Evolutionary conservation across 2,113 vertebrate species (phyloP).

Genomic region (Mustela lutreola): DNA sequence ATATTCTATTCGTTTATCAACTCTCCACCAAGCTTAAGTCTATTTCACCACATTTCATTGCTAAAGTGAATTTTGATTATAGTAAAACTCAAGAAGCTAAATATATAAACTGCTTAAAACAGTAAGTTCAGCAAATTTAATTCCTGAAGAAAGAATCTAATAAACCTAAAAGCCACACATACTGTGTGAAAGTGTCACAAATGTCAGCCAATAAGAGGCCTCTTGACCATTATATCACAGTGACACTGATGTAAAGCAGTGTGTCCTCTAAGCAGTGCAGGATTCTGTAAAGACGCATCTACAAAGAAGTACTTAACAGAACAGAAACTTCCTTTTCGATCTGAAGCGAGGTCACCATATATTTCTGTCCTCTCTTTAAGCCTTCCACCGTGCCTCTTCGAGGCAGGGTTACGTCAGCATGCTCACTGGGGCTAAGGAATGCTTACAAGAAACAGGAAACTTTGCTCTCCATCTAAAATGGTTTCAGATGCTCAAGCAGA

Average conservation of each 20-base stretch:
- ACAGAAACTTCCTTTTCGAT: slow-evolving; percentile 79
- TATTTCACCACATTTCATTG: slow-evolving; percentile 40
- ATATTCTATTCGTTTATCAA: neutral
- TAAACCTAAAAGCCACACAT: neutral
- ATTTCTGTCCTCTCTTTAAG: slow-evolving; percentile 75
- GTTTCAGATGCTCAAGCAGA: slow-evolving; percentile 88
- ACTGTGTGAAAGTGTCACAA: neutral
- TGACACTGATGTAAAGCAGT: neutral
- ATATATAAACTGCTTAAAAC: slow-evolving; percentile 21
- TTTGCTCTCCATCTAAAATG: slow-evolving; percentile 84
- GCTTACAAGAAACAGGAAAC: slow-evolving; percentile 87
- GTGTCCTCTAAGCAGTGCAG: neutral
- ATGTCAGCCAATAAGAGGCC: neutral
- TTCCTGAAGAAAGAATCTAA: neutral
- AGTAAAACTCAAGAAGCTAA: slow-evolving; percentile 61
- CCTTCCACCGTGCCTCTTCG: slow-evolving; percentile 77
- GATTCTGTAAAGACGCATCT: neutral
- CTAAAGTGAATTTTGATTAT: neutral
- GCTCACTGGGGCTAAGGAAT: slow-evolving; percentile 84
- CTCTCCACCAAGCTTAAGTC: neutral
- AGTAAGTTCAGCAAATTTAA: neutral
- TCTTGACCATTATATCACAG: no score
- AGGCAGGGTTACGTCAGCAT: slow-evolving; percentile 80
- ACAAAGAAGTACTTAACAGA: slow-evolving; percentile 80
- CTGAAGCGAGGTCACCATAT: slow-evolving; percentile 82